A percentile compares a stretch with the other conserved stretches of the same genome.
Evolutionary conservation across 2,113 vertebrate species (phyloP).

Genomic region (Odocoileus virginianus): DNA sequence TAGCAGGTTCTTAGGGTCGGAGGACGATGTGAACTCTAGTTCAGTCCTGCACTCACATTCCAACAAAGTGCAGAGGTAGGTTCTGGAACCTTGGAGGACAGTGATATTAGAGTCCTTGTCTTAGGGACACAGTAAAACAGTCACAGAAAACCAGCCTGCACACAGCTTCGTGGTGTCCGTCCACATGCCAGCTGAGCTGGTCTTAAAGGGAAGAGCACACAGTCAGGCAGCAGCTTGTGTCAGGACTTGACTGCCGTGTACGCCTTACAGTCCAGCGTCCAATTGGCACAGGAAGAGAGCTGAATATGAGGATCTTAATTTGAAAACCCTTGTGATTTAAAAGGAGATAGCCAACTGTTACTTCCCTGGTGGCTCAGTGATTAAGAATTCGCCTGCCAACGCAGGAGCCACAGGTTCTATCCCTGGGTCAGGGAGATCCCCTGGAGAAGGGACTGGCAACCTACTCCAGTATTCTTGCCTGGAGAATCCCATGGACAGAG

Average conservation of each 20-base stretch:
- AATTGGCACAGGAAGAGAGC: neutral
- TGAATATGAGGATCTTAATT: neutral
- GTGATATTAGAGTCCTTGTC: neutral
- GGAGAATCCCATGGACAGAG: neutral
- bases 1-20: neutral
- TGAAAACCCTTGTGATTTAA: neutral
- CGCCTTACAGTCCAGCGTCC: neutral
- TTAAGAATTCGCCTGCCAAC: neutral
- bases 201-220: neutral
- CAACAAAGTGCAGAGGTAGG: neutral
- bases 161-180: accelerated
- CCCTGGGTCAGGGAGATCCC: neutral
- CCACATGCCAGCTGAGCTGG: neutral
- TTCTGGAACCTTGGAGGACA: neutral
- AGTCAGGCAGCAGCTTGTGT: neutral
- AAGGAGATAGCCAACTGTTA: neutral
- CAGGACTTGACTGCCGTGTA: neutral
- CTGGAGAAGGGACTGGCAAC: neutral
- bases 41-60: neutral
- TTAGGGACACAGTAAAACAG: neutral
- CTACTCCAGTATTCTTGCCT: neutral
- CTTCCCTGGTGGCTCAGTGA: neutral
- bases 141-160: neutral
- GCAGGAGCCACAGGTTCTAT: neutral
- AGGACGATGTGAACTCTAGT: neutral